Evolutionary conservation across 2,797 vertebrate species (phyloP), one percentile per base, ranked within the genome.

Genomic region (Pogoniulus pusillus): DNA sequence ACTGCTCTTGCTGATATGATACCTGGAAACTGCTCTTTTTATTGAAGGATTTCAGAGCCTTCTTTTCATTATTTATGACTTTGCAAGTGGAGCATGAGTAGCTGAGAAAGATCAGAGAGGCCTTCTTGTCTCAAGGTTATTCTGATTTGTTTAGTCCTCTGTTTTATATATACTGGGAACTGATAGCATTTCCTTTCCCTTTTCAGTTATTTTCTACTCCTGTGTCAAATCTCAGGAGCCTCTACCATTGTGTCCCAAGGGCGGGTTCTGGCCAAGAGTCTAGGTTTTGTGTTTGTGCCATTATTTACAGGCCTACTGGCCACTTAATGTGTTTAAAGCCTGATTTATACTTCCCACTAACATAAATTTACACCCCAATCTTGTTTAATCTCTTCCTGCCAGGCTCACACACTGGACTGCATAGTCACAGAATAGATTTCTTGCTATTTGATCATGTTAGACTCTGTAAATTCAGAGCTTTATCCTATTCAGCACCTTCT

Each of bases 91-190:
- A 87, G 37, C 2, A 1, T 70, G 49, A 85, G 80, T 34, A 74
- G 82, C 59, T 29, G 60, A 84, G 91, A 71, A 85, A 80, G 23
- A 92, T 80, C 85, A 69, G 84, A 89, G 95, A 94, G 79, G 59
- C 41, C 70, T 87, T 80, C 74, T 57, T 71, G 63, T 69, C 86
- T 95, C 92, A 76, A 95, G 94, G 92, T 91, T 87, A 54, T 94
- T 94, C 59, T 84, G 86, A 87, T 86, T 89, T 87, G 32, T 91
- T 89, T 80, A 65, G 73, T 69, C 43, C 77, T 32, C 39, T 70
- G 53, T 43, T 89, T 84, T 70, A 82, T 45, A 74, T 43, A 63
- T 9, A 43, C 43, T 76, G 41, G 39, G 60, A 22, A 74, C 30
- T 63, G 85, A 74, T 32, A 92, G 58, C 35, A 66, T 89, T 92